Conservation (phyloP, 2,888 invertebrate species). For the Elaeidobius kamerunicus region DNA sequence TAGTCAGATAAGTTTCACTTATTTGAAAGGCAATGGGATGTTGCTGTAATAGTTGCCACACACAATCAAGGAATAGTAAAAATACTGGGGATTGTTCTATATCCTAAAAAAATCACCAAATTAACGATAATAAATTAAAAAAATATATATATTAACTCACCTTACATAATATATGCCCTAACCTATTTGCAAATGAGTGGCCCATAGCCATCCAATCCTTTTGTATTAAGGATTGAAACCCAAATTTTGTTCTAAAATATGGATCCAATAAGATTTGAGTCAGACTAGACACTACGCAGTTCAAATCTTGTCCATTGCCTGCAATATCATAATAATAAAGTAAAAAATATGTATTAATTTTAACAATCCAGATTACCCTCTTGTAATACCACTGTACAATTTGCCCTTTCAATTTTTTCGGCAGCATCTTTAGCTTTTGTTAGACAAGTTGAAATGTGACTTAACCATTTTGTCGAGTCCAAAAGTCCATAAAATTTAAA, state of each 20-base stretch:
- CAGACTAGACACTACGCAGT: slow-evolving; percentile 82
- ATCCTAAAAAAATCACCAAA: slow-evolving; percentile 38
- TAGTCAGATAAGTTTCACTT: slow-evolving; percentile 87
- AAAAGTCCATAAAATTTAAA: slow-evolving; percentile 72
- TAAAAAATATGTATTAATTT: background rate
- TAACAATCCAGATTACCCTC: slow-evolving; percentile 55
- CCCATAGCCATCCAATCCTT: slow-evolving; percentile 94
- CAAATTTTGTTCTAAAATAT: slow-evolving; percentile 74
- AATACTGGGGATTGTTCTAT: slow-evolving; percentile 79
- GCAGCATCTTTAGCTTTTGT: slow-evolving; percentile 72
- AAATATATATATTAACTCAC: slow-evolving; percentile 6
- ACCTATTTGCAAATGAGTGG: slow-evolving; percentile 66
- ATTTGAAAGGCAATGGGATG: slow-evolving; percentile 88
- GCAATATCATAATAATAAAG: slow-evolving; percentile 40
- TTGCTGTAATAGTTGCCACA: slow-evolving; percentile 88
- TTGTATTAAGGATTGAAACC: slow-evolving; percentile 88
- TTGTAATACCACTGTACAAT: slow-evolving; percentile 77
- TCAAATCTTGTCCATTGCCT: slow-evolving; percentile 84
- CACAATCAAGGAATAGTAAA: slow-evolving; percentile 88
- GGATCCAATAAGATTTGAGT: slow-evolving; percentile 86
- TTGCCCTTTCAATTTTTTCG: slow-evolving; percentile 58
- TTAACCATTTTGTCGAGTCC: slow-evolving; percentile 84
- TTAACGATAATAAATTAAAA: background rate
- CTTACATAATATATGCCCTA: slow-evolving; percentile 65
- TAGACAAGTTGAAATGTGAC: slow-evolving; percentile 74